phyloP scores from a whole-genome alignment of 2,888 invertebrate genomes.

The Chrysina gloriosa region DNA sequence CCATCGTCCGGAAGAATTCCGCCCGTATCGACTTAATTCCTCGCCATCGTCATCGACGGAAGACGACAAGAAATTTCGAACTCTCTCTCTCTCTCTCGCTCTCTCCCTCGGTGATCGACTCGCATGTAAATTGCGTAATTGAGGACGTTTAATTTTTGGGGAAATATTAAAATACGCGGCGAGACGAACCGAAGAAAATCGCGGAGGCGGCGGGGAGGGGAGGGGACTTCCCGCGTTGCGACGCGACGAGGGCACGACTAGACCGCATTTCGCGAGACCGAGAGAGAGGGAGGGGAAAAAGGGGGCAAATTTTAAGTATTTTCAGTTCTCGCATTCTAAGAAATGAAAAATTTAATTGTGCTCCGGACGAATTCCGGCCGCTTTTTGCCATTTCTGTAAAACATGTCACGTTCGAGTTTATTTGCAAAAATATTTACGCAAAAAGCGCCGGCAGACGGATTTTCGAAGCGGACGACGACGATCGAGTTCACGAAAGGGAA shows the following conservation, averaged over 20 bases:
- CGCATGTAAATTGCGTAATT: constrained; percentile 28
- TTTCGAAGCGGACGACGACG: constrained; percentile 39
- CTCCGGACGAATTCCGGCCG: constrained; percentile 49
- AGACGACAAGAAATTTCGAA: too few relatives aligned
- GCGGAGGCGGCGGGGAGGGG: too few relatives aligned
- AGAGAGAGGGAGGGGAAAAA: constrained; percentile 37
- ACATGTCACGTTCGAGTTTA: constrained; percentile 50
- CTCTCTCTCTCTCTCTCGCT: too few relatives aligned
- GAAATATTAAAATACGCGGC: constrained; percentile 32
- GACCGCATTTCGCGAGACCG: constrained; percentile 4
- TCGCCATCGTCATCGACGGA: too few relatives aligned
- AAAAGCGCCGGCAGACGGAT: constrained; percentile 49
- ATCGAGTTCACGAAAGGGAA: not conserved
- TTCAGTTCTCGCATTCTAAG: constrained; percentile 52
- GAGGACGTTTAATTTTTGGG: constrained; percentile 19
- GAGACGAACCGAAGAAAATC: too few relatives aligned
- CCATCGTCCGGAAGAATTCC: too few relatives aligned
- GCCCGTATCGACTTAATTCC: too few relatives aligned
- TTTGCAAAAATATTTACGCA: constrained; percentile 50
- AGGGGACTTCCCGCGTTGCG: too few relatives aligned
- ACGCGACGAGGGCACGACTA: too few relatives aligned
- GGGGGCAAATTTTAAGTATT: constrained; percentile 49
- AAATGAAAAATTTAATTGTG: constrained; percentile 55
- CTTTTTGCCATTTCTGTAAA: constrained; percentile 52
- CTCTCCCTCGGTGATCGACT: too few relatives aligned